Base-by-base conservation (phyloP, 2,797 vertebrate species). In the Apogon talboti region DNA sequence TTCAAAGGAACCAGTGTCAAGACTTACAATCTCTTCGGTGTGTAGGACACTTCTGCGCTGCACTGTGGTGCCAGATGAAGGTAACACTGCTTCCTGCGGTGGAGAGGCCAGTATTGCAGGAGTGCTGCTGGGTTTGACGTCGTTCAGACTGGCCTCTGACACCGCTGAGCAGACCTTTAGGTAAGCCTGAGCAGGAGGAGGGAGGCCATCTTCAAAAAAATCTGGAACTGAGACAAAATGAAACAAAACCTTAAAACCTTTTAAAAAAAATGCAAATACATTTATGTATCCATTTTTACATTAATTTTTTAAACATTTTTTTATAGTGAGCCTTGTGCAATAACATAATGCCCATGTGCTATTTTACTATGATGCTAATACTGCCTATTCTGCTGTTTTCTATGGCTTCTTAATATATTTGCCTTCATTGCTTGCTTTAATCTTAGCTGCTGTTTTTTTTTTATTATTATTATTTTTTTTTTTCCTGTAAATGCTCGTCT, bases 101-200 rank as follows among this genome's bases (percentile, higher is more conserved):
- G 84, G 78, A 33, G 89, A 76, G 61, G 78, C 56, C 45, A 76
- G 65, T 10, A 78, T 61, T 3, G 84, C 67, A 0, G 78, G 76
- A 0, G 71, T 75, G 51, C 61, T 82, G 67, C 74, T 71, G 28
- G 79, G 64, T 42, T 86, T 91, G 51, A 67, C 76, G 1, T 93
- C 85, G 7, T 66, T 82, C 61, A 92, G 84, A 43, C 80, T 88
- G 55, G 79, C 80, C 35, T 94, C 93, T 35, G 92, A 92, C 61
- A 90, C 66, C 7, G 90, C 78, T 0, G 94, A 93, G 64, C 93
- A 93, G 44, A 94, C 92, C 80, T 91, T 93, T 63, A 95, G 70
- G 66, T 95, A 94, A 0, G 93, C 93, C 87, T 94, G 93, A 47
- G 93, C 94, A 0, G 94, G 94, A 38, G 86, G 85, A 37, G 93